Evolutionary conservation across 2,888 invertebrate genomes (phyloP), one percentile per base, ranked within the genome.

Genomic region (Poecilus cupreus): DNA sequence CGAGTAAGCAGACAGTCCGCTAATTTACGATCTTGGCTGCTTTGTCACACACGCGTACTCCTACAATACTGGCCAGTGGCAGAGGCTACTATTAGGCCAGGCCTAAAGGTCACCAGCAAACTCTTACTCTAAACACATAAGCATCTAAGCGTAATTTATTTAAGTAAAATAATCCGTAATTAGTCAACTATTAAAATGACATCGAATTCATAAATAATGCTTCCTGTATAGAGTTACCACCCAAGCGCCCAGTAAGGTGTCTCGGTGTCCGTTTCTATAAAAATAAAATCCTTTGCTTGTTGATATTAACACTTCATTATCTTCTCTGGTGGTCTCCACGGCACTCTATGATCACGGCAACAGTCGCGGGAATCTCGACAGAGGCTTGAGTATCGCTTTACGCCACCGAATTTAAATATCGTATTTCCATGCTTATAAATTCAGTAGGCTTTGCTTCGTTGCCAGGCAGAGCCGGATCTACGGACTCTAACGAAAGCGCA

Each of bases 261-360:
- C 43, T 37, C 26, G 20, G 20, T 39, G 76, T 60, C 64, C 24
- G 43, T 77, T 60, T 64, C 64, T 77, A 26, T 60, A 57, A 77
- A 80, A 80, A 43, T 68, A 80, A 72, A 70, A 60, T 80, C 70
- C 54, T 68, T 51, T 22, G 37, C 64, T 68, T 79, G 70, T 80
- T 72, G 72, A 70, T 80, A 80, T 80, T 80, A 80, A 80, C 80
- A 80, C 80, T 80, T 80, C 80, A 80, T 80, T 80, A 80, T 80
- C 80, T 32, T 54, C 80, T 51, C 26, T 72, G 80, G 80, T 80
- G 80, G 80, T 80, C 80, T 57, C 43, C 22, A 60, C 64, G 51
- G 54, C 26, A 37, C 76, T 32, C 54, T 76, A 51, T 76, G 76
- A 76, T 76, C 76, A 54, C 20, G 51, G 24, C 24, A 6, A 51